Percentiles rank a stretch among this genome's conserved stretches.
Conservation (phyloP, 2,888 invertebrate genomes). For the Harpalus rufipes region DNA sequence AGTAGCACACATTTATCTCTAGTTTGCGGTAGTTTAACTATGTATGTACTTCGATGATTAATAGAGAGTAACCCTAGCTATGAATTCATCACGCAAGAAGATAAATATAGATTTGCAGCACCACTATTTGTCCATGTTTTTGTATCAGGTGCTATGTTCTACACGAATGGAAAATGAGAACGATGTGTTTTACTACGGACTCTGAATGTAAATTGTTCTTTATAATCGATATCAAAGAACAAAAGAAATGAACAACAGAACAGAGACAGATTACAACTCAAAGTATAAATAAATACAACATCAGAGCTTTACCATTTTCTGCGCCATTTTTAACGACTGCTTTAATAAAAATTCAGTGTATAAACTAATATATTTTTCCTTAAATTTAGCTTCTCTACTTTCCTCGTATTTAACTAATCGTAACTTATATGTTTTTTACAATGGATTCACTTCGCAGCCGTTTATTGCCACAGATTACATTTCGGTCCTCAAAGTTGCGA, state of each 20-base stretch:
- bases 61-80: slow-evolving; percentile 43
- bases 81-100: slow-evolving; percentile 34
- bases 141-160: slow-evolving; percentile 34
- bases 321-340: too few relatives aligned
- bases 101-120: slow-evolving; percentile 47
- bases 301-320: too few relatives aligned
- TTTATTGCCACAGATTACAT: too few relatives aligned
- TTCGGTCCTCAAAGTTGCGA: too few relatives aligned
- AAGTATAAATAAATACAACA: not conserved
- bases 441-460: too few relatives aligned
- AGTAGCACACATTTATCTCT: not conserved
- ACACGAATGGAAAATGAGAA: slow-evolving; percentile 42
- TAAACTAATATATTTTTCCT: too few relatives aligned
- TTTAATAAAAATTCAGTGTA: too few relatives aligned
- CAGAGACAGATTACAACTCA: not conserved
- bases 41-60: slow-evolving; percentile 33
- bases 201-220: slow-evolving; percentile 47
- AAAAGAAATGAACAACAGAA: not conserved
- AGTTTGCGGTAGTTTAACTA: slow-evolving; percentile 44
- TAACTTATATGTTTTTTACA: too few relatives aligned
- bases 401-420: too few relatives aligned
- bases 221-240: slow-evolving; percentile 20
- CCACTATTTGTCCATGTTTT: slow-evolving; percentile 48
- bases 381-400: too few relatives aligned
- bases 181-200: slow-evolving; percentile 20